Percentiles rank a stretch among this genome's conserved stretches.
phyloP scores from a whole-genome alignment of 2,113 vertebrate genomes.

The Malurus elegans region DNA sequence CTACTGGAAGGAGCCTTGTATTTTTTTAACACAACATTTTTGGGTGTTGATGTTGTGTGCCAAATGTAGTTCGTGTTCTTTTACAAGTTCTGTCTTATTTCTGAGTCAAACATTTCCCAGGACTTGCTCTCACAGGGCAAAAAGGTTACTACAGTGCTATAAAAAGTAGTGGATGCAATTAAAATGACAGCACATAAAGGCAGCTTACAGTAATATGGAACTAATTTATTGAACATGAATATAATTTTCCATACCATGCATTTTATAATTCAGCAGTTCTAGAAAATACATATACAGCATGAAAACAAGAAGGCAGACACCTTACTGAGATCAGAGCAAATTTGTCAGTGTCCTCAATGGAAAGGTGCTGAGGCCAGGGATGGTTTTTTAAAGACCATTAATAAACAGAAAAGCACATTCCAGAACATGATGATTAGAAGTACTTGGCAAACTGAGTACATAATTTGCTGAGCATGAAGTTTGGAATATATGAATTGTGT shows the following conservation, averaged over 20 bases:
- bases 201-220: slow-evolving; percentile 17
- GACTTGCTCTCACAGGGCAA: not conserved
- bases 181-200: slow-evolving; percentile 3
- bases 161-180: not conserved
- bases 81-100: not conserved
- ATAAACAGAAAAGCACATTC: not conserved
- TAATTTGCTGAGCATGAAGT: not conserved
- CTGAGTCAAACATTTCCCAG: not conserved
- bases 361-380: not conserved
- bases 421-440: not conserved
- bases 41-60: not conserved
- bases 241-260: not conserved
- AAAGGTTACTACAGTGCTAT: not conserved
- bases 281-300: not conserved
- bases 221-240: slow-evolving; percentile 16
- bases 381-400: not conserved
- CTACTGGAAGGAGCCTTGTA: not conserved
- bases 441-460: not conserved
- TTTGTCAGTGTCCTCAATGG: not conserved
- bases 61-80: not conserved
- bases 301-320: not conserved
- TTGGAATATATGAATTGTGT: not conserved
- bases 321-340: not conserved
- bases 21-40: not conserved
- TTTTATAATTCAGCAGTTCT: slow-evolving; percentile 35